Conservation (phyloP, 2,797 vertebrate species). For the Sphaeramia orbicularis region DNA sequence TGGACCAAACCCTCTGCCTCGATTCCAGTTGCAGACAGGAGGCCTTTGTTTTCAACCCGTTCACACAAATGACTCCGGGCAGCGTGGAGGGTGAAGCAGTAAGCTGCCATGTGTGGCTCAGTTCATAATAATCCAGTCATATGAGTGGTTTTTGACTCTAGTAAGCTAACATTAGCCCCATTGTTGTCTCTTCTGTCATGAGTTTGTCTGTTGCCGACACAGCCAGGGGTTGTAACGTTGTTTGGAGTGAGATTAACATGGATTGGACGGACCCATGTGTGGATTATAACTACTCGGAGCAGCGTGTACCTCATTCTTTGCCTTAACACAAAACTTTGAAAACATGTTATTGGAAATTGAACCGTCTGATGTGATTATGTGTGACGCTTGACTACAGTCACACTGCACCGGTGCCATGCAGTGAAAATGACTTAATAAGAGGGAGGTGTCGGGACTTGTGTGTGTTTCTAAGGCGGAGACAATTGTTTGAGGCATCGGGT, state of each 20-base stretch:
- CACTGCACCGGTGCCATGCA: not conserved
- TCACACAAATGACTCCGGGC: conserved; percentile 11
- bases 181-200: conserved; percentile 62
- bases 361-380: not conserved
- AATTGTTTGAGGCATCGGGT: conserved; percentile 8
- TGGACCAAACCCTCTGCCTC: conserved; percentile 3
- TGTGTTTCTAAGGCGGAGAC: conserved; percentile 30
- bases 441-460: conserved; percentile 3
- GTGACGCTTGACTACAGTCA: not conserved
- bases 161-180: conserved; percentile 38
- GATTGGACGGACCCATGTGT: conserved; percentile 21
- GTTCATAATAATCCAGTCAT: conserved; percentile 62
- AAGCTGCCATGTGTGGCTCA: conserved; percentile 29
- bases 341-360: not conserved
- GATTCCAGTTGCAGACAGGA: conserved; percentile 44
- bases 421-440: conserved; percentile 4
- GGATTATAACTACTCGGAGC: conserved; percentile 23
- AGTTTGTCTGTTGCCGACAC: conserved; percentile 22
- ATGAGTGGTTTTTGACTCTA: conserved; percentile 66
- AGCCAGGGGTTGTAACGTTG: conserved; percentile 39
- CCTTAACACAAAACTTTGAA: conserved; percentile 5
- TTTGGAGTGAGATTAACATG: conserved; percentile 49
- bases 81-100: not conserved
- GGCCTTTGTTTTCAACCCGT: conserved; percentile 58
- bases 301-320: not conserved